These are phyloP conservation scores for Mactra quadrangularis DNA, from an alignment of 1,140 invertebrate genomes.

Conservation along the genomic window DNA sequence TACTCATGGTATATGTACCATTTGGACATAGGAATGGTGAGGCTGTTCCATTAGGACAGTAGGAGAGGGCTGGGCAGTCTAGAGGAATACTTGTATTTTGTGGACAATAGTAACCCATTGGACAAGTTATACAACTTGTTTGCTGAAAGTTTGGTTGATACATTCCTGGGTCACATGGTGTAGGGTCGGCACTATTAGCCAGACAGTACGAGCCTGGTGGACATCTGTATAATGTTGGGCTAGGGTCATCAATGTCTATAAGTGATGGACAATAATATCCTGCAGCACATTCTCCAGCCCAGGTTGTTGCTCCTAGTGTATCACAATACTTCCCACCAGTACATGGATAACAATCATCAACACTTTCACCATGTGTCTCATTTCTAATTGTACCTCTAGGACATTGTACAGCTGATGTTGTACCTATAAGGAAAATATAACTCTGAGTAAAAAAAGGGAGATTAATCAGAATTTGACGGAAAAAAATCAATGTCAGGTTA, in stretches of 20 bases:
- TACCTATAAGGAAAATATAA: slow-evolving; percentile 62
- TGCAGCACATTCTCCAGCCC: slow-evolving; percentile 72
- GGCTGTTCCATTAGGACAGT: slow-evolving; percentile 75
- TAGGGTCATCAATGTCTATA: slow-evolving; percentile 68
- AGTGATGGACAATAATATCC: slow-evolving; percentile 78
- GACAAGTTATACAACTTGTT: slow-evolving; percentile 72
- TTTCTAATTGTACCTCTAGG: slow-evolving; percentile 75
- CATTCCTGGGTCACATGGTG: slow-evolving; percentile 75
- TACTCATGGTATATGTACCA: slow-evolving; percentile 75
- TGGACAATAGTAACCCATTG: slow-evolving; percentile 75
- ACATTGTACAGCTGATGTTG: slow-evolving; percentile 67
- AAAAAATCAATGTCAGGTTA: no score
- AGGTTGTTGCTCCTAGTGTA: slow-evolving; percentile 58
- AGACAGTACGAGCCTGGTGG: slow-evolving; percentile 77
- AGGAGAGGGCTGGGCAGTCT: slow-evolving; percentile 75
- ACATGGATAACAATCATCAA: slow-evolving; percentile 76
- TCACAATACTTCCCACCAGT: slow-evolving; percentile 77
- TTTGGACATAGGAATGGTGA: slow-evolving; percentile 74
- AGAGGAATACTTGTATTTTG: slow-evolving; percentile 73
- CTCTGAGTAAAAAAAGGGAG: no score
- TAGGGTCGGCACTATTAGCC: slow-evolving; percentile 67
- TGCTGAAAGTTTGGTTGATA: slow-evolving; percentile 73
- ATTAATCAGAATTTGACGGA: no score
- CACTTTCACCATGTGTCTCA: slow-evolving; percentile 65
- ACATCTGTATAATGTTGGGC: slow-evolving; percentile 73